phyloP scores from a whole-genome alignment of 1,140 invertebrate species.

The Bombyx mandarina region DNA sequence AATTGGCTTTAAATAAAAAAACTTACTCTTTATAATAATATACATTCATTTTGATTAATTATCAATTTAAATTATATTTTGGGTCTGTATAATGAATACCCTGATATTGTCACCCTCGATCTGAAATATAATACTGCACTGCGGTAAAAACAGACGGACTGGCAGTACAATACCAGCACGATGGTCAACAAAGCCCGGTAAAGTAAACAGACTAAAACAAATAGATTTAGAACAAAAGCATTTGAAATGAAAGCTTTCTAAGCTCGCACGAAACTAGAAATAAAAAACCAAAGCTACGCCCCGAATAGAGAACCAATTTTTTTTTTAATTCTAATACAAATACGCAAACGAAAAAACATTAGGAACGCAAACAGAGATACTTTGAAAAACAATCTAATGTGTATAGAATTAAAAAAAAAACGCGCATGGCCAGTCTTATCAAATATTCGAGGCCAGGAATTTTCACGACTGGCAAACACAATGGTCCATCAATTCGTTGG shows the following conservation, averaged over 20 bases:
- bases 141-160: too few species aligned
- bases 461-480: constrained; percentile 44
- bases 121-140: too few species aligned
- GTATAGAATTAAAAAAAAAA: constrained; percentile 22
- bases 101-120: too few species aligned
- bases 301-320: too few species aligned
- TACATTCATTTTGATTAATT: too few species aligned
- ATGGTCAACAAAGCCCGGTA: too few species aligned
- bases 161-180: too few species aligned
- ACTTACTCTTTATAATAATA: too few species aligned
- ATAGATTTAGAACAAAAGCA: constrained; percentile 1
- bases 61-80: too few species aligned
- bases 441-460: constrained; percentile 45
- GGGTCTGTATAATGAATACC: too few species aligned
- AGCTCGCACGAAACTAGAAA: not conserved
- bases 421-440: constrained; percentile 27
- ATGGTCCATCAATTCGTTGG: constrained; percentile 45
- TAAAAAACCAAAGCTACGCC: not conserved
- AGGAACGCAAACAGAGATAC: constrained; percentile 11
- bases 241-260: not conserved
- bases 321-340: too few species aligned
- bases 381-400: constrained; percentile 37
- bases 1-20: too few species aligned
- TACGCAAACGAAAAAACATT: constrained; percentile 6
- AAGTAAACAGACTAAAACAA: not conserved